These are phyloP conservation scores for Hydriomena furcata DNA, from an alignment of 2,888 invertebrate species.

Conservation along the genomic window DNA sequence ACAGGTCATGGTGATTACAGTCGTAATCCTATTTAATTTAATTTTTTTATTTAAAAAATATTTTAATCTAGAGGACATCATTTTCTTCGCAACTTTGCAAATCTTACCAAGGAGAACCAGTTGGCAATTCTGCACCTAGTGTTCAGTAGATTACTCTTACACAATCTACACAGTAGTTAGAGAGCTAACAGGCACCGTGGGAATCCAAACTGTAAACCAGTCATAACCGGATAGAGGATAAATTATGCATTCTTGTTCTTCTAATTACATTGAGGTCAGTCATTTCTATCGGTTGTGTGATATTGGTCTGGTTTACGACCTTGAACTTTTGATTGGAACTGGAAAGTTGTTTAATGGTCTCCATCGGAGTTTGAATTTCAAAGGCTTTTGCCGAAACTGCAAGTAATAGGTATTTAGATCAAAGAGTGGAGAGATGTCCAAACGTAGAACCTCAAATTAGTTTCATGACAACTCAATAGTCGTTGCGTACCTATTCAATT, in stretches of 20 bases:
- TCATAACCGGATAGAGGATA: constrained; percentile 37
- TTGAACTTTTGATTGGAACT: constrained; percentile 19
- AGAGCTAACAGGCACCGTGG: constrained; percentile 39
- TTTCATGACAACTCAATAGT: too few species aligned
- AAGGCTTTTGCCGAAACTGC: too few species aligned
- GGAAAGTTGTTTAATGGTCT: constrained; percentile 18
- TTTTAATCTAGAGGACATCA: background rate
- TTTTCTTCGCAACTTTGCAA: background rate
- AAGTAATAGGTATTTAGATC: too few species aligned
- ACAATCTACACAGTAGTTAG: constrained; percentile 34
- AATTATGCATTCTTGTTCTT: constrained; percentile 39
- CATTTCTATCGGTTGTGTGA: constrained; percentile 34
- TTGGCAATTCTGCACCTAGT: constrained; percentile 15
- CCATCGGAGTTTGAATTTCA: background rate
- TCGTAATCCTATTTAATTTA: too few species aligned
- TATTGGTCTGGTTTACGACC: constrained; percentile 32
- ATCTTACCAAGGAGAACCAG: constrained; percentile 9
- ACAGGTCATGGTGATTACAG: too few species aligned
- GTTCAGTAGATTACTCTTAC: constrained; percentile 18
- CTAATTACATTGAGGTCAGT: constrained; percentile 39
- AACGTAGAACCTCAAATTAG: too few species aligned
- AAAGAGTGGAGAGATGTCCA: too few species aligned
- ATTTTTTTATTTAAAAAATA: background rate
- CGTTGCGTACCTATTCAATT: too few species aligned
- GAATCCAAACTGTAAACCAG: constrained; percentile 35